Conservation (phyloP, 2,888 invertebrate species). For the Augochlorella aurata region DNA sequence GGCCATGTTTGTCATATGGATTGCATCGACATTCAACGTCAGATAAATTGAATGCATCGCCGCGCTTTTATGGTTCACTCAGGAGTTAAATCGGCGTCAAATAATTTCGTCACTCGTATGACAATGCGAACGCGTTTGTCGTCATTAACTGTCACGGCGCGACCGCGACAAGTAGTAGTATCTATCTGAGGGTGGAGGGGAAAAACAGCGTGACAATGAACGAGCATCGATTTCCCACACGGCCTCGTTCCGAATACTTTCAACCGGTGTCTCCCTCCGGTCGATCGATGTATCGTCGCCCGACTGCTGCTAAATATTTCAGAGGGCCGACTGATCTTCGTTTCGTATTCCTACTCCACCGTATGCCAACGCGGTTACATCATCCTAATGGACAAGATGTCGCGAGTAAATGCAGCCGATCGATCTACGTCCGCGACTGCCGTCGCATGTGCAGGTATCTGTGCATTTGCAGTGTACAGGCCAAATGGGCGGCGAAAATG, state of each 20-base stretch:
- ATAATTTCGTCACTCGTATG: background rate
- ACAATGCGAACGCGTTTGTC: background rate
- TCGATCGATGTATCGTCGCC: constrained; percentile 58
- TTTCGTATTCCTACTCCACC: constrained; percentile 25
- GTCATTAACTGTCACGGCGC: background rate
- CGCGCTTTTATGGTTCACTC: background rate
- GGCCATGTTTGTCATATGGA: too few species aligned
- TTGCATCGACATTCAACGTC: background rate
- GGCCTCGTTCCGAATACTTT: constrained; percentile 45
- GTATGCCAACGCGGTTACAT: background rate
- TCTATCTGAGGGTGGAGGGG: background rate
- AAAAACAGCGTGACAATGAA: constrained; percentile 30
- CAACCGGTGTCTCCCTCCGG: constrained; percentile 18
- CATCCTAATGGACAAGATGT: constrained; percentile 11
- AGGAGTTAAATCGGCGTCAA: background rate
- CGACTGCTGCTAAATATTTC: constrained; percentile 55
- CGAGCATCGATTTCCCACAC: constrained; percentile 38
- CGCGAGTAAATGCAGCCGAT: constrained; percentile 19
- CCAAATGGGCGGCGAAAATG: background rate
- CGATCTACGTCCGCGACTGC: constrained; percentile 1
- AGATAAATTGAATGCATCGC: background rate
- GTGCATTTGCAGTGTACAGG: background rate
- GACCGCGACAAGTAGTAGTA: background rate
- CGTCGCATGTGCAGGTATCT: background rate
- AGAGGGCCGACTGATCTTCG: constrained; percentile 39